phyloP scores from a whole-genome alignment of 2,888 invertebrate genomes.

The Venusia cambrica region DNA sequence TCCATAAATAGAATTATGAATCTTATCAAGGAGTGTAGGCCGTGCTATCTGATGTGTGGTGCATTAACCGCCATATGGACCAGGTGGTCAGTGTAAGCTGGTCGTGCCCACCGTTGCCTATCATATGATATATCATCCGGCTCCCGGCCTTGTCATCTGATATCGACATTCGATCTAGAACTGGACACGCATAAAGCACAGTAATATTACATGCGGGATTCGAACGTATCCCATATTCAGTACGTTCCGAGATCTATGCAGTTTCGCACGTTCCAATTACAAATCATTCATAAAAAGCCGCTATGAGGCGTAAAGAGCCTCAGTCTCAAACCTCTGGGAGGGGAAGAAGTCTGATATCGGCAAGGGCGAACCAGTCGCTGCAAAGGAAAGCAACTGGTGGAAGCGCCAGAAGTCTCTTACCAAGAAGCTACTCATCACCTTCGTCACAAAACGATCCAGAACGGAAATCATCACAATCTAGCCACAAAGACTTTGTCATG shows the following conservation, averaged over 20 bases:
- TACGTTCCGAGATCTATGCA: constrained; percentile 44
- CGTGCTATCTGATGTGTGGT: constrained; percentile 40
- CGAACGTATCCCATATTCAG: constrained; percentile 48
- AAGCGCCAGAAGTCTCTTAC: constrained; percentile 52
- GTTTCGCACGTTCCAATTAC: constrained; percentile 48
- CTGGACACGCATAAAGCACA: constrained; percentile 62
- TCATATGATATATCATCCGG: constrained; percentile 73
- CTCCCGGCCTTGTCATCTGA: constrained; percentile 66
- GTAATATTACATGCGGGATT: constrained; percentile 53
- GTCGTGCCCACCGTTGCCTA: constrained; percentile 67
- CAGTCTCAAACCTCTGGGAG: constrained; percentile 43
- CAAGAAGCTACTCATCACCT: constrained; percentile 70
- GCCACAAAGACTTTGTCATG: constrained; percentile 52
- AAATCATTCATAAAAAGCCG: constrained; percentile 25
- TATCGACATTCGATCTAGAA: constrained; percentile 64
- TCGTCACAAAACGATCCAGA: constrained; percentile 53
- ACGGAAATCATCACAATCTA: constrained; percentile 30
- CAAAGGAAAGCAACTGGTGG: constrained; percentile 53
- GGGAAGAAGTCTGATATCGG: constrained; percentile 64
- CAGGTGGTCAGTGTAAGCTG: constrained; percentile 45
- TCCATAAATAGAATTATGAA: constrained; percentile 41
- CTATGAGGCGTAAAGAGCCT: constrained; percentile 65
- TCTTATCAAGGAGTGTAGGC: constrained; percentile 49
- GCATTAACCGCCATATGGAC: constrained; percentile 38
- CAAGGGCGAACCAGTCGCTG: constrained; percentile 61